A percentile compares a stretch with the other conserved stretches of the same genome.
Evolutionary conservation across 1,140 invertebrate genomes (phyloP).

Genomic region (Pseudobourletiella spinata): DNA sequence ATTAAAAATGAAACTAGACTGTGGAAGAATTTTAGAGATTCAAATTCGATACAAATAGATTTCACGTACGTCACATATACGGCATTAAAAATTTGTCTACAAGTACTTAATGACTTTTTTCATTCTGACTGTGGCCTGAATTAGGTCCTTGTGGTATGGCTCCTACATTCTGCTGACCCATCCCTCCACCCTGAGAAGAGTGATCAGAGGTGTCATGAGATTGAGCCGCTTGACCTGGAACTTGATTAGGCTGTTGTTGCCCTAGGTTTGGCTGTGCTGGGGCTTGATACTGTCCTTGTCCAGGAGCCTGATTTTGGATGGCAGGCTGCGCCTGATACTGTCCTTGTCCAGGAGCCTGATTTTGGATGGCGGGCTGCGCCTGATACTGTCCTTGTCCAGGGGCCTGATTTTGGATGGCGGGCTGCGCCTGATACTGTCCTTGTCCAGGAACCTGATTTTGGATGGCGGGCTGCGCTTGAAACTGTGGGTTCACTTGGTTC

Average conservation of each 20-base stretch:
- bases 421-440: not conserved
- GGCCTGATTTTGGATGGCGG: slow-evolving; percentile 26
- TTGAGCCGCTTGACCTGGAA: slow-evolving; percentile 1
- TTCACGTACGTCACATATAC: no score
- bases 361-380: no score
- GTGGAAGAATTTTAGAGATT: no score
- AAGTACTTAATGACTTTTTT: slow-evolving; percentile 10
- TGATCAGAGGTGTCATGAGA: not conserved
- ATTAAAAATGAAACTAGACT: no score
- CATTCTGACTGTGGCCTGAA: slow-evolving; percentile 76
- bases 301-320: slow-evolving; percentile 9
- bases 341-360: not conserved
- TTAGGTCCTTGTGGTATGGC: slow-evolving; percentile 74
- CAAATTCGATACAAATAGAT: no score
- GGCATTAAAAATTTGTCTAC: no score
- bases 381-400: slow-evolving; percentile 23
- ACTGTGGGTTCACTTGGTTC: slow-evolving; percentile 14
- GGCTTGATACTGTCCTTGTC: slow-evolving; percentile 13
- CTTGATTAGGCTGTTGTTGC: slow-evolving; percentile 16
- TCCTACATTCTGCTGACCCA: not conserved
- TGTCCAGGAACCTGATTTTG: slow-evolving; percentile 4
- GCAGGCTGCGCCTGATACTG: slow-evolving; percentile 5
- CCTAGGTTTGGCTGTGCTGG: slow-evolving; percentile 5
- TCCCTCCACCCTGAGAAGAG: not conserved
- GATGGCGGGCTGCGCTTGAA: slow-evolving; percentile 2